Evolutionary conservation across 2,888 invertebrate genomes (phyloP), one percentile per base, ranked within the genome.

Genomic region (Lasioglossum oenotherae): DNA sequence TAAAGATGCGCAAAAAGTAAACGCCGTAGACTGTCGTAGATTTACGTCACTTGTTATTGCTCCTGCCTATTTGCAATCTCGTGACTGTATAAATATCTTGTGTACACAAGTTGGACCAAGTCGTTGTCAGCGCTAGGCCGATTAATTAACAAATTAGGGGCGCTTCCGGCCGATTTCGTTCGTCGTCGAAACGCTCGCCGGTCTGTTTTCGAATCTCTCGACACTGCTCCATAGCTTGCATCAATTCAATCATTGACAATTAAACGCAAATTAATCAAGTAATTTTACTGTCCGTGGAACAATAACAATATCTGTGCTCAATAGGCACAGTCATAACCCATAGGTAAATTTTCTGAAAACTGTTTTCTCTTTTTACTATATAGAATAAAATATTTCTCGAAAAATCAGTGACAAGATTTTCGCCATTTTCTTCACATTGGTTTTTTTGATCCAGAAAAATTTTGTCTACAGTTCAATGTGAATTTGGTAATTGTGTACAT

Each of bases 61-160:
- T 90, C 92, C 89, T 88, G 90, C 91, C 88, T 91, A 89, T 90
- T 86, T 74, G 82, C 74, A 90, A 90, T 86, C 88, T 87, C 89
- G 67, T 90, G 87, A 91, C 90, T 91, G 90, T 90, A 89, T 64
- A 64, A 67, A 91, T 90, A 89, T 91, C 88, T 84, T 82, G 85
- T 88, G 89, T 35, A 67, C 67, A 92, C 86, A 91, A 87, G 88
- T 92, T 89, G 92, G 93, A 93, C 92, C 92, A 93, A 93, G 90
- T 92, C 90, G 90, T 90, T 90, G 90, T 86, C 89, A 89, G 89
- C 89, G 86, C 86, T 87, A 90, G 81, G 81, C 87, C 85, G 85
- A 64, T 64, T 64, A 64, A 64, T 64, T 64, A 64, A 64, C 86
- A 84, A 89, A 87, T 76, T 80, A 87, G 74, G 74, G 78, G 23